Evolutionary conservation across 2,888 invertebrate genomes (phyloP).

Genomic region (Synanthedon myopaeformis): DNA sequence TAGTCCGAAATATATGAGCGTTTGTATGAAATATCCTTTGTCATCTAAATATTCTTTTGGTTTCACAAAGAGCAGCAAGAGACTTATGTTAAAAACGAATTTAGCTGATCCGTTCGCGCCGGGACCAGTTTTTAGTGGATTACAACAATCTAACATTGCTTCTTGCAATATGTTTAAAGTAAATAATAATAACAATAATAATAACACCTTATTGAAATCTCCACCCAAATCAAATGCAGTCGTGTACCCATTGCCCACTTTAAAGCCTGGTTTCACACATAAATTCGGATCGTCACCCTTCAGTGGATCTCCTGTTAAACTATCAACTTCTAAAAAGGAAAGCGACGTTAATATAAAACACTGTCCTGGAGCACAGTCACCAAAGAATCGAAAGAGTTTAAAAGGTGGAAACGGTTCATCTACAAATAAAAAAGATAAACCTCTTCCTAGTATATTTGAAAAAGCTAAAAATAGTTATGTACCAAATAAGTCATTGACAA

Average conservation of each 20-base stretch:
- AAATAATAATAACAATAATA: constrained; percentile 41
- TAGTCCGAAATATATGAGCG: constrained; percentile 59
- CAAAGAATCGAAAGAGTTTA: constrained; percentile 41
- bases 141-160: constrained; percentile 46
- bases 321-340: constrained; percentile 35
- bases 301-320: constrained; percentile 27
- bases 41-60: constrained; percentile 50
- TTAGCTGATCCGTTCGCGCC: constrained; percentile 62
- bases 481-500: constrained; percentile 52
- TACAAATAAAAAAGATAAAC: constrained; percentile 46
- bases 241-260: constrained; percentile 42
- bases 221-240: constrained; percentile 37
- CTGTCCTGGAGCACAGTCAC: constrained; percentile 37
- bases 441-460: constrained; percentile 50
- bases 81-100: constrained; percentile 42
- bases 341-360: constrained; percentile 32
- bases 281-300: constrained; percentile 62
- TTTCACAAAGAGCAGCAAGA: constrained; percentile 47
- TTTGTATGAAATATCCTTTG: constrained; percentile 53
- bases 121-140: constrained; percentile 63
- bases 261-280: constrained; percentile 56
- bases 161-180: constrained; percentile 62
- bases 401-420: constrained; percentile 30
- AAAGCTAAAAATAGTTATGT: constrained; percentile 57
- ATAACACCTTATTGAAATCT: constrained; percentile 52